phyloP scores from a whole-genome alignment of 1,140 invertebrate genomes.

The Pantala flavescens region DNA sequence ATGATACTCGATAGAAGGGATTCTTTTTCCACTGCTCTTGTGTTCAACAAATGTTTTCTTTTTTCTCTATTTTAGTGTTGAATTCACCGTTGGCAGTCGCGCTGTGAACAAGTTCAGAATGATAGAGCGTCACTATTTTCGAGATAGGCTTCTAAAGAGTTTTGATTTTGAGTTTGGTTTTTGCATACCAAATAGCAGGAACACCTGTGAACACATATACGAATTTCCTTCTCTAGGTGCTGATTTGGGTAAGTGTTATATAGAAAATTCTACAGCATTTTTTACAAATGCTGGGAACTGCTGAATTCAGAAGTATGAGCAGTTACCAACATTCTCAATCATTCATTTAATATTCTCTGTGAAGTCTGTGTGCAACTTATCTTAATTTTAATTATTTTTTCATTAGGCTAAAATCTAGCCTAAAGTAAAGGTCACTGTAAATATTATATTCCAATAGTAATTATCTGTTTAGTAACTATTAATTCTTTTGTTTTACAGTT shows the following conservation, averaged over 20 bases:
- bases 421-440: too few relatives aligned
- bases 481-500: slow-evolving; percentile 46
- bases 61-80: slow-evolving; percentile 56
- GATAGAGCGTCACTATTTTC: slow-evolving; percentile 97
- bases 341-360: too few relatives aligned
- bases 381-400: too few relatives aligned
- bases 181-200: slow-evolving; percentile 94
- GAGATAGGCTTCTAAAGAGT: slow-evolving; percentile 88
- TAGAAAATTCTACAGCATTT: slow-evolving; percentile 11
- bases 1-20: too few relatives aligned
- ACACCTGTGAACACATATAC: slow-evolving; percentile 98
- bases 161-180: slow-evolving; percentile 99
- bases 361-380: too few relatives aligned
- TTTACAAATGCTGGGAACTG: neutral
- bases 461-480: neutral
- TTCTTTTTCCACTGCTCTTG: too few relatives aligned
- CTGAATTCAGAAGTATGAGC: too few relatives aligned
- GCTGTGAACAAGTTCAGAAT: slow-evolving; percentile 94
- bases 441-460: too few relatives aligned
- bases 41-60: too few relatives aligned
- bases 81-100: slow-evolving; percentile 87
- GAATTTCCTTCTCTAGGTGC: slow-evolving; percentile 85
- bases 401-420: too few relatives aligned
- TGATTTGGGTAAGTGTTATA: slow-evolving; percentile 63
- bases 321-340: too few relatives aligned